Evolutionary conservation across 1,140 invertebrate species (phyloP).

Genomic region (Zaprionus ghesquierei): DNA sequence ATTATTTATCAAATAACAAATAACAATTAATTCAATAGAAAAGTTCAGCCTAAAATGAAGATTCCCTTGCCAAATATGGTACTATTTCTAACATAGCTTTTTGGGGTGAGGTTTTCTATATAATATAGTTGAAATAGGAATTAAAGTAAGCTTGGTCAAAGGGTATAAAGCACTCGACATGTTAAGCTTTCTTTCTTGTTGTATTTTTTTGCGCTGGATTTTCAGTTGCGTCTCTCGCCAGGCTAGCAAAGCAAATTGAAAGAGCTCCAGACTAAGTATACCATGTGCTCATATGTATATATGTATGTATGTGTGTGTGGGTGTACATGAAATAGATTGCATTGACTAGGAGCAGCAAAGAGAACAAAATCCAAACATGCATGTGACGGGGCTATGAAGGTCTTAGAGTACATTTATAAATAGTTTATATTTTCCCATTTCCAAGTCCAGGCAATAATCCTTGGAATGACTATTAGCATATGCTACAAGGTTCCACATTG

Average conservation of each 20-base stretch:
- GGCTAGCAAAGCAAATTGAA: slow-evolving; percentile 39
- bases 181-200: not conserved
- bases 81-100: no score
- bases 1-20: no score
- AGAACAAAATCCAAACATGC: slow-evolving; percentile 22
- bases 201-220: not conserved
- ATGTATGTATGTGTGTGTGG: not conserved
- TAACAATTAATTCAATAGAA: no score
- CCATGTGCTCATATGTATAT: not conserved
- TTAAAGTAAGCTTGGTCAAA: not conserved
- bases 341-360: not conserved
- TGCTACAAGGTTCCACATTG: not conserved
- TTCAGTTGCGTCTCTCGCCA: not conserved
- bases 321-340: slow-evolving; percentile 34
- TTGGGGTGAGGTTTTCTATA: no score
- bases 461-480: not conserved
- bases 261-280: slow-evolving; percentile 40
- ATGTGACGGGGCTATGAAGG: slow-evolving; percentile 18
- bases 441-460: not conserved
- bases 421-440: not conserved
- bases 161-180: not conserved
- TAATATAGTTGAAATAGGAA: not conserved
- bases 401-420: not conserved
- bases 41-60: no score
- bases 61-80: no score